phyloP scores from a whole-genome alignment of 1,140 invertebrate genomes.

The Fopius arisanus region DNA sequence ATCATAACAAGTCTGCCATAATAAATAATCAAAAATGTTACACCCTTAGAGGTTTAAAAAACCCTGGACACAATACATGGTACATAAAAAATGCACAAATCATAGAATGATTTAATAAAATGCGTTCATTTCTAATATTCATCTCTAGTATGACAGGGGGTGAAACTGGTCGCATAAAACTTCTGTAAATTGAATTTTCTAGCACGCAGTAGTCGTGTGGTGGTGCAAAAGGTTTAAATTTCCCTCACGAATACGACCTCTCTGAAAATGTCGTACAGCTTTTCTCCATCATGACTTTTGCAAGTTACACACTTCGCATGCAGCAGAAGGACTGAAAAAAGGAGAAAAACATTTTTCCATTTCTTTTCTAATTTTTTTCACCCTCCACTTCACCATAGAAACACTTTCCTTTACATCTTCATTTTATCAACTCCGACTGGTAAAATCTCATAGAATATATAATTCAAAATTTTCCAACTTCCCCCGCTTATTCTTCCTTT shows the following conservation, averaged over 20 bases:
- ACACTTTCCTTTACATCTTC: not conserved
- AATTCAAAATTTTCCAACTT: constrained; percentile 4
- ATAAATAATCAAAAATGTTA: too few species aligned
- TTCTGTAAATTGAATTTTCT: constrained; percentile 52
- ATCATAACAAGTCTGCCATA: too few species aligned
- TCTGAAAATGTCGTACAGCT: not conserved
- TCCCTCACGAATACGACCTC: not conserved
- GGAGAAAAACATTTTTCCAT: not conserved
- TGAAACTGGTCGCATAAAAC: constrained; percentile 45
- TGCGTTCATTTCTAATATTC: constrained; percentile 51
- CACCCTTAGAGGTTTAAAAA: too few species aligned
- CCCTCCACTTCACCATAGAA: not conserved
- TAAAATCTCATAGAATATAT: constrained; percentile 5
- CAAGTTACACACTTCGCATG: too few species aligned
- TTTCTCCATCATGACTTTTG: not conserved
- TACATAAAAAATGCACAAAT: not conserved
- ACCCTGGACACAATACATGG: not conserved
- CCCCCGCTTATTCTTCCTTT: not conserved
- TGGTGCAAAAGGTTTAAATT: not conserved
- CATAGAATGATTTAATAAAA: constrained; percentile 52
- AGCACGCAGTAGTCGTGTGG: constrained; percentile 7
- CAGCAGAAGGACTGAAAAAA: not conserved
- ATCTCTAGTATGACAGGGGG: constrained; percentile 20
- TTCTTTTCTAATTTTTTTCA: not conserved
- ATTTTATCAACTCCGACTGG: not conserved